phyloP scores from a whole-genome alignment of 2,888 invertebrate genomes.

The Criorhina ranunculi region DNA sequence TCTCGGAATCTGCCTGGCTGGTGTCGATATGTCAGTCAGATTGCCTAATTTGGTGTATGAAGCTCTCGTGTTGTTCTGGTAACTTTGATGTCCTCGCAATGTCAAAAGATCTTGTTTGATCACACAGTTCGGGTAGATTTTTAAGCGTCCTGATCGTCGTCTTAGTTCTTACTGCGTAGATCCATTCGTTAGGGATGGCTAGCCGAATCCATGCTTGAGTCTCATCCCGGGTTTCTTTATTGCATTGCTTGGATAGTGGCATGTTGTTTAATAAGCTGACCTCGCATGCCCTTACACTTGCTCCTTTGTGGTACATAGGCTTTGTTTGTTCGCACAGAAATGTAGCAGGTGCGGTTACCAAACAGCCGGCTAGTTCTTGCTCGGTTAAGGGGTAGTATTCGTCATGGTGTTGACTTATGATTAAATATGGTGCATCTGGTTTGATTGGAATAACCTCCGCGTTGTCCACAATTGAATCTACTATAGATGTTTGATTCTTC shows the following conservation, averaged over 20 bases:
- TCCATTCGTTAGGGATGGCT: not conserved
- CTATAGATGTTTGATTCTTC: not conserved
- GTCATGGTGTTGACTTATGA: not conserved
- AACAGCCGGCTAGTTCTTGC: no score
- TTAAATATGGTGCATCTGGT: constrained; percentile 8
- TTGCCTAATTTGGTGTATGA: not conserved
- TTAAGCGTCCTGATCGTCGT: not conserved
- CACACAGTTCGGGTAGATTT: not conserved
- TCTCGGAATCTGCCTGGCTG: no score
- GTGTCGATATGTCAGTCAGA: no score
- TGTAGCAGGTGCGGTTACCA: not conserved
- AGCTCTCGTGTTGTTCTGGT: not conserved
- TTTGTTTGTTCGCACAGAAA: not conserved
- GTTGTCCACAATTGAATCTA: not conserved
- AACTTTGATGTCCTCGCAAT: not conserved
- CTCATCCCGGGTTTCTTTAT: not conserved
- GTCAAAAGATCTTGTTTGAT: not conserved
- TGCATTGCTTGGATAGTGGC: no score
- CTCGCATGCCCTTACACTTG: not conserved
- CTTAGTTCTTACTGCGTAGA: no score
- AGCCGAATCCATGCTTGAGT: not conserved
- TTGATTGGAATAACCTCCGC: not conserved
- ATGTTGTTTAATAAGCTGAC: not conserved
- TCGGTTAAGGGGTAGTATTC: not conserved
- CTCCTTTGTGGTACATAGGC: not conserved